A percentile compares a stretch with the other conserved stretches of the same genome.
These are phyloP conservation scores for Solenopsis fugax DNA, from an alignment of 1,140 invertebrate species.

Conservation along the genomic window DNA sequence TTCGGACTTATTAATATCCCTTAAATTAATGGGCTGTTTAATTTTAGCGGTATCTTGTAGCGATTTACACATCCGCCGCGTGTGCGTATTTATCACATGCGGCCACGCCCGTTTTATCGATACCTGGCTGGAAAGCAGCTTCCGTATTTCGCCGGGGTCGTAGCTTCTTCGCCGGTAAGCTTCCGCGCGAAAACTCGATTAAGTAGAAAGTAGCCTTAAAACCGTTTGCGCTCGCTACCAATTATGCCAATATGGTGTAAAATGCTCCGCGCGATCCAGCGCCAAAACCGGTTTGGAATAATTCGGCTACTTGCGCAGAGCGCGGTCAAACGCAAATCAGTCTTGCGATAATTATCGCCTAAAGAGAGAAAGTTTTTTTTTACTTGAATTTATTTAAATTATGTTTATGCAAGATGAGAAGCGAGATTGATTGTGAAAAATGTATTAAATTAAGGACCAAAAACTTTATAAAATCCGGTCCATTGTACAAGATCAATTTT, in stretches of 20 bases:
- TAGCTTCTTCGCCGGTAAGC: conserved; percentile 37
- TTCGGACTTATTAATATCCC: conserved; percentile 55
- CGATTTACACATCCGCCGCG: conserved; percentile 46
- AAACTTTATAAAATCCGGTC: neutral
- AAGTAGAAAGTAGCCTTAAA: conserved; percentile 50
- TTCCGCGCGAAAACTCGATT: conserved; percentile 53
- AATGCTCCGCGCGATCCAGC: conserved; percentile 12
- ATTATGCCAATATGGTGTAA: conserved; percentile 44
- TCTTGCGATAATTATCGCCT: conserved; percentile 46
- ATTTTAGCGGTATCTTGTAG: conserved; percentile 55
- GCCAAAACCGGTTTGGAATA: conserved; percentile 50
- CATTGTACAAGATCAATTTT: neutral
- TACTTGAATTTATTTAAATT: conserved; percentile 25
- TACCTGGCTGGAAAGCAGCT: conserved; percentile 20
- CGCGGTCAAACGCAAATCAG: conserved; percentile 35
- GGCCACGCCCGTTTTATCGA: conserved; percentile 68
- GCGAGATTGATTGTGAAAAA: conserved; percentile 1
- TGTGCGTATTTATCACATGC: conserved; percentile 48
- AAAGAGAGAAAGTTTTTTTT: conserved; percentile 20
- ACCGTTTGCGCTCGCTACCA: conserved; percentile 45
- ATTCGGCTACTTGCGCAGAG: conserved; percentile 41
- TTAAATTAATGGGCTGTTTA: conserved; percentile 57
- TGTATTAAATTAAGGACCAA: neutral
- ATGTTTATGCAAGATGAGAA: conserved; percentile 1
- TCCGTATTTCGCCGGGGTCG: conserved; percentile 36